Percentiles rank a stretch among this genome's conserved stretches.
These are phyloP conservation scores for Thaumetopoea pityocampa DNA, from an alignment of 1,140 invertebrate species.

Conservation along the genomic window DNA sequence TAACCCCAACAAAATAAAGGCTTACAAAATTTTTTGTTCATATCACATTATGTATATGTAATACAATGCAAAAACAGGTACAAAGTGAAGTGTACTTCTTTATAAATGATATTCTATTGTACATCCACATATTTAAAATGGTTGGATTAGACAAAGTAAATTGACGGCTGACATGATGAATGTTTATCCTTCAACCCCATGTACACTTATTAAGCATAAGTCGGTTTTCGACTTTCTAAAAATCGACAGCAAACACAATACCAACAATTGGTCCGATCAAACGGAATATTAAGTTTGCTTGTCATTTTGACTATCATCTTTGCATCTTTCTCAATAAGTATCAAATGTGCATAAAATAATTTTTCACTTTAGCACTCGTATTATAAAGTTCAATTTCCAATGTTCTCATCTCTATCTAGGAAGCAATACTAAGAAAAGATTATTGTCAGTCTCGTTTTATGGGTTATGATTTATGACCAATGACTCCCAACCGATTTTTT, in stretches of 20 bases:
- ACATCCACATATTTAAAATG: slow-evolving; percentile 38
- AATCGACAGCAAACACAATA: slow-evolving; percentile 67
- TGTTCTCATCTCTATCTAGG: slow-evolving; percentile 33
- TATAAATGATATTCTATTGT: slow-evolving; percentile 43
- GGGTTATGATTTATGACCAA: slow-evolving; percentile 73
- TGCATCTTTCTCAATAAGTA: slow-evolving; percentile 35
- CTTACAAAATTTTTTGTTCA: slow-evolving; percentile 20
- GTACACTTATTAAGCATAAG: slow-evolving; percentile 34
- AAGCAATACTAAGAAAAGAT: slow-evolving; percentile 56
- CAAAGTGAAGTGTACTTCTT: slow-evolving; percentile 24
- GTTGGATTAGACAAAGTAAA: slow-evolving; percentile 39
- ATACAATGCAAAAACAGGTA: slow-evolving; percentile 11
- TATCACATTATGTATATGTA: slow-evolving; percentile 19
- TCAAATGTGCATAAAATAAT: slow-evolving; percentile 10
- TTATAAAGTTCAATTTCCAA: slow-evolving; percentile 24
- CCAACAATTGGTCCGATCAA: slow-evolving; percentile 73
- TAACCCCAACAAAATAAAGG: slow-evolving; percentile 22
- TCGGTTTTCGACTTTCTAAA: slow-evolving; percentile 57
- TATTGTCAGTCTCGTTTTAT: slow-evolving; percentile 71
- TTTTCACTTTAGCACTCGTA: slow-evolving; percentile 13
- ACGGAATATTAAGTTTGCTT: slow-evolving; percentile 73
- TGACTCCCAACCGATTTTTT: slow-evolving; percentile 71
- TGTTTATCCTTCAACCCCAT: slow-evolving; percentile 47
- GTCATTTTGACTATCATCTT: slow-evolving; percentile 68
- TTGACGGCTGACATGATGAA: slow-evolving; percentile 51